phyloP scores from a whole-genome alignment of 2,888 invertebrate species.

The Thereva nobilitata region DNA sequence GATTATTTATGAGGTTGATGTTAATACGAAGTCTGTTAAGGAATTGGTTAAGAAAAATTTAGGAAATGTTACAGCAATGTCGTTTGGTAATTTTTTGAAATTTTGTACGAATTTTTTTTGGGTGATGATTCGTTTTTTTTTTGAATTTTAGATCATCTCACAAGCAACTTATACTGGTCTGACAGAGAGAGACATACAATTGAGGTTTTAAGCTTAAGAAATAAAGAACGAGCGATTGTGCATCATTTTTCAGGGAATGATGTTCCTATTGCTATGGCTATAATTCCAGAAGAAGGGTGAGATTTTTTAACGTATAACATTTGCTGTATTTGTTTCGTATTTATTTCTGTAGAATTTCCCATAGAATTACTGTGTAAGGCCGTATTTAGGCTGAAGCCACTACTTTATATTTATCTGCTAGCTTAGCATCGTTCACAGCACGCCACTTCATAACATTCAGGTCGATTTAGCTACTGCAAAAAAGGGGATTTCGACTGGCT shows the following conservation, averaged over 20 bases:
- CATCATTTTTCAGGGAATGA: slow-evolving; percentile 64
- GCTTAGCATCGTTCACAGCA: too few species aligned
- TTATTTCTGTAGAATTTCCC: too few species aligned
- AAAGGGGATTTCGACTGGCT: too few species aligned
- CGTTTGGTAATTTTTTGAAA: slow-evolving; percentile 59
- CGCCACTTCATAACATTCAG: too few species aligned
- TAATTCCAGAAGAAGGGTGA: slow-evolving; percentile 60
- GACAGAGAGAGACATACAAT: slow-evolving; percentile 67
- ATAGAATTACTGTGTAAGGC: neutral
- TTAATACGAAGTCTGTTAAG: slow-evolving; percentile 46
- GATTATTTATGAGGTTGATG: slow-evolving; percentile 58
- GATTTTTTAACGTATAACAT: slow-evolving; percentile 7
- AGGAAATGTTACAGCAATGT: slow-evolving; percentile 63
- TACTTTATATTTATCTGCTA: too few species aligned
- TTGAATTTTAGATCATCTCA: slow-evolving; percentile 64
- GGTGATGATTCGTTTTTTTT: slow-evolving; percentile 8
- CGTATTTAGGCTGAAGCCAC: too few species aligned
- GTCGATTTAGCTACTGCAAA: too few species aligned
- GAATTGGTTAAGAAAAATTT: slow-evolving; percentile 57
- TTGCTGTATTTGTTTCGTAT: too few species aligned
- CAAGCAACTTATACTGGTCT: slow-evolving; percentile 74
- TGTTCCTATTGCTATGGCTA: slow-evolving; percentile 69
- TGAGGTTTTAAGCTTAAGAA: slow-evolving; percentile 68
- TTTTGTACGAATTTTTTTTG: neutral
- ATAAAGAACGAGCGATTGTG: slow-evolving; percentile 64